phyloP scores from a whole-genome alignment of 1,140 invertebrate species.

The Eciton burchellii region DNA sequence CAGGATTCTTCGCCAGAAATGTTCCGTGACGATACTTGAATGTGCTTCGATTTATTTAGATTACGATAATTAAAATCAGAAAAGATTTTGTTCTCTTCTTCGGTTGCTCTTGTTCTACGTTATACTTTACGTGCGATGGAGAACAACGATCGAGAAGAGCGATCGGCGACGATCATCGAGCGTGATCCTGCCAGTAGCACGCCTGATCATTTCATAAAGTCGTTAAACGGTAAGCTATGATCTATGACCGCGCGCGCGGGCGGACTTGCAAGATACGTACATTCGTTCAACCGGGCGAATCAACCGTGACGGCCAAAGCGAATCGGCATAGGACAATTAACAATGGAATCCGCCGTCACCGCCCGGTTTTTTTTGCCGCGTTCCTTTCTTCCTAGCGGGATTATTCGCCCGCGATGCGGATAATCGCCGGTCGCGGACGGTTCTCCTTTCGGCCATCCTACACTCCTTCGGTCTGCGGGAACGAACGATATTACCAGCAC shows the following conservation, averaged over 20 bases:
- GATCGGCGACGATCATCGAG: slow-evolving; percentile 23
- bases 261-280: slow-evolving; percentile 32
- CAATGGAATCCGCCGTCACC: slow-evolving; percentile 57
- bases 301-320: slow-evolving; percentile 41
- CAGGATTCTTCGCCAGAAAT: too few relatives aligned
- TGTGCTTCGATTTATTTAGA: not conserved
- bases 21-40: too few relatives aligned
- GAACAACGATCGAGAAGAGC: slow-evolving; percentile 13
- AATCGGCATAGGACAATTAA: slow-evolving; percentile 62
- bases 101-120: not conserved
- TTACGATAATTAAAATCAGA: slow-evolving; percentile 14
- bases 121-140: not conserved
- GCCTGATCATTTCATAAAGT: slow-evolving; percentile 53
- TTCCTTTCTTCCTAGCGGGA: slow-evolving; percentile 39
- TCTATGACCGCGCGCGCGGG: slow-evolving; percentile 32
- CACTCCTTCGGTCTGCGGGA: slow-evolving; percentile 29
- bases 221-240: slow-evolving; percentile 39
- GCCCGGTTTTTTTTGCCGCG: slow-evolving; percentile 69
- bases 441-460: not conserved
- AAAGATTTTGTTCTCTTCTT: not conserved
- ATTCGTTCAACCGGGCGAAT: not conserved
- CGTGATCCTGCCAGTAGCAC: slow-evolving; percentile 9
- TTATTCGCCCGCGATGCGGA: slow-evolving; percentile 53
- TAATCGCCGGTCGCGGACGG: slow-evolving; percentile 48
- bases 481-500: slow-evolving; percentile 61